Evolutionary conservation across 2,888 invertebrate species (phyloP).

Genomic region (Oxyteleia sp.): DNA sequence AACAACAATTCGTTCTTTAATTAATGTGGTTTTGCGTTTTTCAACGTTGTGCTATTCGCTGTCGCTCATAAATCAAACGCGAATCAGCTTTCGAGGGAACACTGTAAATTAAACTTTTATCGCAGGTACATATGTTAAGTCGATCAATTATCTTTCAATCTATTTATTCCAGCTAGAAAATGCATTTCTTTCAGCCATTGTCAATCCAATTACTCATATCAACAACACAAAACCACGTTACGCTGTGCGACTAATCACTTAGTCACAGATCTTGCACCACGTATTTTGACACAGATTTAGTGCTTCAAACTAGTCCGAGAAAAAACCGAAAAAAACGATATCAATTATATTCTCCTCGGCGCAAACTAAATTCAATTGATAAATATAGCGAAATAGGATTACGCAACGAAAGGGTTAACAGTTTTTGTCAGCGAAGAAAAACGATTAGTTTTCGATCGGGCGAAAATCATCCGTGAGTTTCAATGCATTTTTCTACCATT

Average conservation of each 20-base stretch:
- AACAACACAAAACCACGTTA: conserved; percentile 42
- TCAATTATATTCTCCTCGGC: neutral
- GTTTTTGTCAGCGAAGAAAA: too few relatives aligned
- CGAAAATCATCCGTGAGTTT: too few relatives aligned
- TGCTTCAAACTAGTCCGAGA: neutral
- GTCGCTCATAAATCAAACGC: conserved; percentile 44
- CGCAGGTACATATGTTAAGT: conserved; percentile 41
- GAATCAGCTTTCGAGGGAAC: conserved; percentile 44
- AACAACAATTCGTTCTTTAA: neutral
- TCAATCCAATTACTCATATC: conserved; percentile 64
- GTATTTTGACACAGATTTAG: conserved; percentile 34
- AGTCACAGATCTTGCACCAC: conserved; percentile 52
- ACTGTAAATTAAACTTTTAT: conserved; percentile 54
- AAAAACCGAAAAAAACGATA: neutral
- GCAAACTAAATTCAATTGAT: neutral
- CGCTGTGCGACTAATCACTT: conserved; percentile 47
- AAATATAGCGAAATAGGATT: neutral
- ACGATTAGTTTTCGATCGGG: too few relatives aligned
- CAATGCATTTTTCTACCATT: too few relatives aligned
- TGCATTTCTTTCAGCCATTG: conserved; percentile 48
- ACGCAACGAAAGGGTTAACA: neutral
- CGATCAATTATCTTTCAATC: conserved; percentile 66
- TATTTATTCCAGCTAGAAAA: conserved; percentile 46
- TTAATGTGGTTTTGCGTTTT: conserved; percentile 11
- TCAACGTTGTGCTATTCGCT: conserved; percentile 11